These are phyloP conservation scores for Cephalopterus ornatus DNA, from an alignment of 2,113 vertebrate species.

Conservation along the genomic window DNA sequence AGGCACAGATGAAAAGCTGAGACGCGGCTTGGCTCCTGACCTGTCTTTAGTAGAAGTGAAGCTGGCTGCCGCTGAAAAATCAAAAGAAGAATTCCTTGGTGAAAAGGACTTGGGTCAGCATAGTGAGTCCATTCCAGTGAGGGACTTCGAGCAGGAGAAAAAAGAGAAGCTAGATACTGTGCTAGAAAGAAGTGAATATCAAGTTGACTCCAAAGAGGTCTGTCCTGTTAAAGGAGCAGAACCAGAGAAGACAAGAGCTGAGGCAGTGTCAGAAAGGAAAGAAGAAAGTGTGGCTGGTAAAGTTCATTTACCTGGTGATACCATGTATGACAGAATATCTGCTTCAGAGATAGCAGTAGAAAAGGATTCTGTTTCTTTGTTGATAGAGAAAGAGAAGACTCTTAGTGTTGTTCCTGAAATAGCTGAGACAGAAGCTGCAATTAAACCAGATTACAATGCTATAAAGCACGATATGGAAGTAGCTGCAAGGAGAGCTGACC, in stretches of 20 bases:
- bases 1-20: conserved; percentile 73
- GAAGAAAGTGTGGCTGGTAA: conserved; percentile 15
- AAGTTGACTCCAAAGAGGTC: conserved; percentile 53
- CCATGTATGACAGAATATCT: not conserved
- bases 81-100: conserved; percentile 64
- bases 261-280: conserved; percentile 19
- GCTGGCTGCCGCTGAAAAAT: conserved; percentile 78
- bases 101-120: conserved; percentile 57
- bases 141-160: conserved; percentile 73
- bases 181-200: conserved; percentile 76
- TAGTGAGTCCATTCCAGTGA: conserved; percentile 40
- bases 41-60: conserved; percentile 80
- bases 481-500: conserved; percentile 61
- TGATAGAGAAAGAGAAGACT: conserved; percentile 57
- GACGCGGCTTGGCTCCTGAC: conserved; percentile 71
- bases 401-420: conserved; percentile 70
- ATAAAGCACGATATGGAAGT: conserved; percentile 69
- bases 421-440: conserved; percentile 56
- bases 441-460: conserved; percentile 63
- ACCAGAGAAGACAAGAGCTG: conserved; percentile 2
- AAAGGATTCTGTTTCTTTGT: conserved; percentile 16
- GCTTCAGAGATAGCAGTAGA: conserved; percentile 14
- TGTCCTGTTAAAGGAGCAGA: conserved; percentile 28
- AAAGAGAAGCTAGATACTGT: conserved; percentile 77
- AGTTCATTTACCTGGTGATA: not conserved